Evolutionary conservation across 2,797 vertebrate species (phyloP).

Genomic region (Rhinichthys osculus): DNA sequence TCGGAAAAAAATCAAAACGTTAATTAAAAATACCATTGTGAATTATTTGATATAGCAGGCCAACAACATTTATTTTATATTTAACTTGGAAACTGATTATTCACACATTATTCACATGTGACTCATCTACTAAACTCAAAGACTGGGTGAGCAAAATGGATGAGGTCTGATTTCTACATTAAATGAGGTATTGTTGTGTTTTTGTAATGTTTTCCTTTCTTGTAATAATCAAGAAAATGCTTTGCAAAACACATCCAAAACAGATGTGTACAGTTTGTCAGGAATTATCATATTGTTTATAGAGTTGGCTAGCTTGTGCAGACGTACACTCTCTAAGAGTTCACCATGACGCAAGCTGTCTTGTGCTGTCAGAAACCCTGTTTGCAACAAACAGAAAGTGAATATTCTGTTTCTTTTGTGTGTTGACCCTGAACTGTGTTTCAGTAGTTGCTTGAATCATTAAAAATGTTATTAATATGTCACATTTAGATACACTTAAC

Average conservation of each 20-base stretch:
- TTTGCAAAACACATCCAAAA: not conserved
- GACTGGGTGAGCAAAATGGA: slow-evolving; percentile 21
- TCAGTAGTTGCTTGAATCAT: not conserved
- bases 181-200: not conserved
- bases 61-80: not conserved
- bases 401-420: too few relatives aligned
- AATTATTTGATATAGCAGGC: not conserved
- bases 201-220: not conserved
- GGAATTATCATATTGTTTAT: slow-evolving; percentile 10
- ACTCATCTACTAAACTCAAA: slow-evolving; percentile 11
- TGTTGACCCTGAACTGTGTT: not conserved
- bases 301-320: not conserved
- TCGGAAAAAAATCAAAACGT: not conserved
- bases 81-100: not conserved
- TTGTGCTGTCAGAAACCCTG: slow-evolving; percentile 4
- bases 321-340: not conserved
- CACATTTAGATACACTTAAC: not conserved
- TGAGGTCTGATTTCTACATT: slow-evolving; percentile 26
- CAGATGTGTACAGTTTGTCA: slow-evolving; percentile 22
- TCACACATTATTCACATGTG: not conserved
- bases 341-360: not conserved
- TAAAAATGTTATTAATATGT: not conserved
- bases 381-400: slow-evolving; percentile 23
- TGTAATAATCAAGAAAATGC: not conserved
- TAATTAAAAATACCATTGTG: not conserved